phyloP scores from a whole-genome alignment of 2,888 invertebrate genomes.

The Coelopa pilipes region DNA sequence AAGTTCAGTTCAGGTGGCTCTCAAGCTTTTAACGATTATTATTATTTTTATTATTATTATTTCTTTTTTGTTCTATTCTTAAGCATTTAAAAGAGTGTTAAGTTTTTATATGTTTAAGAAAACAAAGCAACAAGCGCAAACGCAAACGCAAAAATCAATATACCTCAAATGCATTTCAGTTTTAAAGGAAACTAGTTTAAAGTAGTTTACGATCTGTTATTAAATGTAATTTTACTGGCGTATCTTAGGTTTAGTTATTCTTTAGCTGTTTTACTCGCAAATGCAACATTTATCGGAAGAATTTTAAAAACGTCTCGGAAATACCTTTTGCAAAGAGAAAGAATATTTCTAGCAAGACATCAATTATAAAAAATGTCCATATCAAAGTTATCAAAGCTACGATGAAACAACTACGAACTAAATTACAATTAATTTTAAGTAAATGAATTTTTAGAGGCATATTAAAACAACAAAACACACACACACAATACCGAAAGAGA shows the following conservation, averaged over 20 bases:
- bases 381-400: background rate
- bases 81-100: constrained; percentile 37
- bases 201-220: constrained; percentile 39
- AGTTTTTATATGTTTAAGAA: constrained; percentile 45
- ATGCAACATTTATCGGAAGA: background rate
- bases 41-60: too few relatives aligned
- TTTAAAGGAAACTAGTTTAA: constrained; percentile 60
- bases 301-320: background rate
- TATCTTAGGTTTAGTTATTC: background rate
- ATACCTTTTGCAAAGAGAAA: background rate
- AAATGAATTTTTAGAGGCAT: background rate
- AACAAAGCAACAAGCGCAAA: constrained; percentile 43
- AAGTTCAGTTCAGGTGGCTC: constrained; percentile 41
- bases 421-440: constrained; percentile 9
- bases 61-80: constrained; percentile 28
- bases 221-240: background rate
- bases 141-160: constrained; percentile 67
- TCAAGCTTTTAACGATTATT: constrained; percentile 23
- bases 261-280: background rate
- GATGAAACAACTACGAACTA: background rate
- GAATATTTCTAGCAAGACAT: too few relatives aligned
- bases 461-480: background rate
- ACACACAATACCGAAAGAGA: background rate
- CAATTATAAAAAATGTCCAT: constrained; percentile 8
- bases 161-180: constrained; percentile 68